Conservation (phyloP, 2,888 invertebrate genomes). For the Rhingia rostrata region DNA sequence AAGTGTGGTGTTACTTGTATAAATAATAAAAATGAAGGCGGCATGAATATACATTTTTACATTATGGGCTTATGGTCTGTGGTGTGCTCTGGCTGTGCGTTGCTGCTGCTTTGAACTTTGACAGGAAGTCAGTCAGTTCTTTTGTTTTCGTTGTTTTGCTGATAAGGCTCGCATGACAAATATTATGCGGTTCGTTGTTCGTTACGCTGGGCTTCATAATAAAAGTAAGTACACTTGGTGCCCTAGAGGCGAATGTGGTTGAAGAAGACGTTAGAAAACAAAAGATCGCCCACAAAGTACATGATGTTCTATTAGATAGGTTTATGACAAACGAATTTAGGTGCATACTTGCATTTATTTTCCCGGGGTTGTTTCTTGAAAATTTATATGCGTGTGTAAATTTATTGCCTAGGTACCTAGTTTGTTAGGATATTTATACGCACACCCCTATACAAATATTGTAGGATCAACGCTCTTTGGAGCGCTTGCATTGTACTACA, state of each 20-base stretch:
- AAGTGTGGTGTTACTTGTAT: slow-evolving; percentile 11
- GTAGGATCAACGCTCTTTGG: too few species aligned
- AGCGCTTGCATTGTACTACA: too few species aligned
- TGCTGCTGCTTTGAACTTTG: slow-evolving; percentile 73
- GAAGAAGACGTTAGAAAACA: slow-evolving; percentile 7
- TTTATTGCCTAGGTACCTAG: too few species aligned
- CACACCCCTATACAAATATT: too few species aligned
- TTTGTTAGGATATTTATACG: too few species aligned
- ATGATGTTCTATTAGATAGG: too few species aligned
- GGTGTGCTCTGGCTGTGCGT: slow-evolving; percentile 21
- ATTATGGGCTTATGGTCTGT: slow-evolving; percentile 39
- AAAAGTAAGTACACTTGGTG: slow-evolving; percentile 3
- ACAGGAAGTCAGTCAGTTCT: slow-evolving; percentile 74
- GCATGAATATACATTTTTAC: slow-evolving; percentile 27
- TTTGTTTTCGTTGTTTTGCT: slow-evolving; percentile 69
- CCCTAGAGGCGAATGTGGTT: background rate
- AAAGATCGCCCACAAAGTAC: background rate
- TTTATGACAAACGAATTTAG: too few species aligned
- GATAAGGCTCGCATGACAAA: slow-evolving; percentile 68
- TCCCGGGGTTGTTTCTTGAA: too few species aligned
- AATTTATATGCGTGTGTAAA: too few species aligned
- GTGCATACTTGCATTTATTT: too few species aligned
- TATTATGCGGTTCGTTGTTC: slow-evolving; percentile 63
- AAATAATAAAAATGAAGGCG: slow-evolving; percentile 48
- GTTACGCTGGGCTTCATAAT: slow-evolving; percentile 50